Evolutionary conservation across 2,888 invertebrate species (phyloP).

Genomic region (Petrolisthes cinctipes): DNA sequence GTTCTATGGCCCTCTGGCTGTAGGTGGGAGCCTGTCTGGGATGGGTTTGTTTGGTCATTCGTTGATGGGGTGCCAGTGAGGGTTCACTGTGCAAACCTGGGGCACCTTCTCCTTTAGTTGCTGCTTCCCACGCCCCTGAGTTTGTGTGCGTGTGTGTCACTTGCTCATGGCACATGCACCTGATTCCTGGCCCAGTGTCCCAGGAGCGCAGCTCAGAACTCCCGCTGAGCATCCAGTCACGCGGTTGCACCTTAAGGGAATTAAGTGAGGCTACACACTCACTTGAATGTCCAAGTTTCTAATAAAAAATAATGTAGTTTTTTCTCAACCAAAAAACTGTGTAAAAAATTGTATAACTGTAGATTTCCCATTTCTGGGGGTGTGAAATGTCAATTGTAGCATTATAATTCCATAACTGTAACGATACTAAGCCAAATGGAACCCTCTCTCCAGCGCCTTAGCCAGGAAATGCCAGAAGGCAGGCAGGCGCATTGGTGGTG

Average conservation of each 20-base stretch:
- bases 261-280: slow-evolving; percentile 61
- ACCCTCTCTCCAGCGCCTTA: slow-evolving; percentile 65
- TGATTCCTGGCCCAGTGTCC: slow-evolving; percentile 48
- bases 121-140: slow-evolving; percentile 54
- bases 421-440: slow-evolving; percentile 65
- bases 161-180: slow-evolving; percentile 28
- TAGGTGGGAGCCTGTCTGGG: slow-evolving; percentile 43
- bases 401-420: slow-evolving; percentile 65
- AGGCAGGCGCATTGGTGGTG: slow-evolving; percentile 59
- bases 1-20: slow-evolving; percentile 65
- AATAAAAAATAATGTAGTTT: slow-evolving; percentile 65
- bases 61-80: slow-evolving; percentile 51
- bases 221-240: slow-evolving; percentile 58
- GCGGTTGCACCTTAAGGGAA: slow-evolving; percentile 56
- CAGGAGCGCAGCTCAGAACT: slow-evolving; percentile 47
- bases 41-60: slow-evolving; percentile 60
- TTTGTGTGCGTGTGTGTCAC: slow-evolving; percentile 44
- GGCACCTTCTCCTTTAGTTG: slow-evolving; percentile 54
- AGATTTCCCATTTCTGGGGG: slow-evolving; percentile 65
- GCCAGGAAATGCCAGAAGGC: slow-evolving; percentile 54
- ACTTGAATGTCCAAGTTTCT: slow-evolving; percentile 65
- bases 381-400: slow-evolving; percentile 66
- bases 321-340: slow-evolving; percentile 64
- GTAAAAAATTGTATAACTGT: slow-evolving; percentile 65
- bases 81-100: slow-evolving; percentile 37